phyloP scores from a whole-genome alignment of 2,888 invertebrate genomes.

The Epsilonema sp. region DNA sequence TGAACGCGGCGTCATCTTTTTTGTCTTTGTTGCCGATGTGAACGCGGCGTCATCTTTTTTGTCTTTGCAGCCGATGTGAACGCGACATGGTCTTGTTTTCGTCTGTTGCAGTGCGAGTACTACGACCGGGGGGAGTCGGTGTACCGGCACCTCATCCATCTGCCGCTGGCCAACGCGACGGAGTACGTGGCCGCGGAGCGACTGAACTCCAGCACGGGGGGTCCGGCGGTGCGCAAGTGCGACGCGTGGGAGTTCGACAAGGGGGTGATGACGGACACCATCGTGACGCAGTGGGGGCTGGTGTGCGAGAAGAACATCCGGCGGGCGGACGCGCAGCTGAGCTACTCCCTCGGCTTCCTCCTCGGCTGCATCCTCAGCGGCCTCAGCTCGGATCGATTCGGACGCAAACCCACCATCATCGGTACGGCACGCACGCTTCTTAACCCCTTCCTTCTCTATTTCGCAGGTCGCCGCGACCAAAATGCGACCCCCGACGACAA shows the following conservation, averaged over 20 bases:
- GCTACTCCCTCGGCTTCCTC: slow-evolving; percentile 26
- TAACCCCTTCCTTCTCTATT: too few species aligned
- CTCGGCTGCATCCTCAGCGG: slow-evolving; percentile 26
- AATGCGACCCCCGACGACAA: too few species aligned
- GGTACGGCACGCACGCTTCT: too few species aligned
- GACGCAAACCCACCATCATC: not conserved
- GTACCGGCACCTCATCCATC: slow-evolving; percentile 18
- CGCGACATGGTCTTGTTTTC: not conserved
- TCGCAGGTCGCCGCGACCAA: too few species aligned
- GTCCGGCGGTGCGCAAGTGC: slow-evolving; percentile 9
- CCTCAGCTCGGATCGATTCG: slow-evolving; percentile 20
- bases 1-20: not conserved
- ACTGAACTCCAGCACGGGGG: not conserved
- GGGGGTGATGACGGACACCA: slow-evolving; percentile 23
- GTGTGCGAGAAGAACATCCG: slow-evolving; percentile 26
- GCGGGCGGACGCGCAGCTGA: slow-evolving; percentile 28
- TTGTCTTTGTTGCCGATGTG: not conserved
- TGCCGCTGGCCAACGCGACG: slow-evolving; percentile 18
- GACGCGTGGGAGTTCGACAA: slow-evolving; percentile 22
- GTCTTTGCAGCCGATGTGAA: not conserved
- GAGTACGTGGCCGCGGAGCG: slow-evolving; percentile 1
- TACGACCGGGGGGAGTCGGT: slow-evolving; percentile 16
- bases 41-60: not conserved
- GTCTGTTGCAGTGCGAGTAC: not conserved
- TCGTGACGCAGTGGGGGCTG: slow-evolving; percentile 11